These are phyloP conservation scores for Limnephilus rhombicus DNA, from an alignment of 2,888 invertebrate species.

Conservation along the genomic window DNA sequence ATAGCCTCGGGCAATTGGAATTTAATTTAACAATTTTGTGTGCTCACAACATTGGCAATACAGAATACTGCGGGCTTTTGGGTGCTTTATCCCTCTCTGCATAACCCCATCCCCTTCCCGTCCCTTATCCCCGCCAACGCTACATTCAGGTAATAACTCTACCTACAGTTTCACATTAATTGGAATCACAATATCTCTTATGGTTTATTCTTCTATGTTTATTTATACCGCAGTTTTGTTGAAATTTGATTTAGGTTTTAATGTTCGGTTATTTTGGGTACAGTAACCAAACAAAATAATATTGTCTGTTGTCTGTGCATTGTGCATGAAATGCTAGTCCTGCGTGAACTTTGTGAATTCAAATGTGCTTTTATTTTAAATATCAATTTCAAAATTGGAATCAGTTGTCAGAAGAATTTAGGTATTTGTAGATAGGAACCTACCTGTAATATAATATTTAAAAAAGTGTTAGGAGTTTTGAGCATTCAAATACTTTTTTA, in stretches of 20 bases:
- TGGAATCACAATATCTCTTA: not conserved
- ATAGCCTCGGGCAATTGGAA: conserved; percentile 65
- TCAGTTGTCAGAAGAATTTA: too few relatives aligned
- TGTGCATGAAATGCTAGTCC: too few relatives aligned
- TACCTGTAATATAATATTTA: too few relatives aligned
- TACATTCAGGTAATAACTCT: not conserved
- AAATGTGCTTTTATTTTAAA: too few relatives aligned
- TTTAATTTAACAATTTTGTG: conserved; percentile 67
- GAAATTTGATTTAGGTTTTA: not conserved
- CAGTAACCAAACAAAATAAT: too few relatives aligned
- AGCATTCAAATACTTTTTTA: too few relatives aligned
- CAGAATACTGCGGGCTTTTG: conserved; percentile 45
- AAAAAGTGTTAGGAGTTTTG: too few relatives aligned
- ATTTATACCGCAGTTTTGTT: not conserved
- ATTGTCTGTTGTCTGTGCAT: too few relatives aligned
- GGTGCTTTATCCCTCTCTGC: not conserved
- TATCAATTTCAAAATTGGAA: too few relatives aligned
- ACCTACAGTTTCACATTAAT: not conserved
- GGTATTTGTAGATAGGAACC: too few relatives aligned
- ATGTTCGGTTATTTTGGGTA: too few relatives aligned
- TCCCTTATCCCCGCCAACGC: conserved; percentile 16
- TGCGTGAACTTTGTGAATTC: too few relatives aligned
- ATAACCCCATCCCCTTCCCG: not conserved
- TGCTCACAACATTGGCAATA: conserved; percentile 61
- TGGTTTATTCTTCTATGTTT: not conserved